A percentile compares a stretch with the other conserved stretches of the same genome.
phyloP scores from a whole-genome alignment of 2,888 invertebrate genomes.

The Cryptosula pallasiana region DNA sequence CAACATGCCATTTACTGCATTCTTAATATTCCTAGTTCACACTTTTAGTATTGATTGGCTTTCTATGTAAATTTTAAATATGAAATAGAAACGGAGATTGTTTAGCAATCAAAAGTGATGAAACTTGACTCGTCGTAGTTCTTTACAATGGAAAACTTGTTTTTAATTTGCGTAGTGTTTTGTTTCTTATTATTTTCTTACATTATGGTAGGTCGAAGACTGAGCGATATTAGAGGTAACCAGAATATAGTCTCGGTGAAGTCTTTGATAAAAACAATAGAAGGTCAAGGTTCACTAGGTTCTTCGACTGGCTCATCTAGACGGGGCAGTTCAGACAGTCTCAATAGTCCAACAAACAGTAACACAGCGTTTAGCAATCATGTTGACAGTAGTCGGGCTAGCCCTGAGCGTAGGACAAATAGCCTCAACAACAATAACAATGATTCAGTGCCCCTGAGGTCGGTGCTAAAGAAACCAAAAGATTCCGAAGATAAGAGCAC shows the following conservation, averaged over 20 bases:
- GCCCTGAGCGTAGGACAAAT: neutral
- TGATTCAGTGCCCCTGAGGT: constrained; percentile 23
- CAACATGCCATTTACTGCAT: no score
- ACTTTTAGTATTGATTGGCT: no score
- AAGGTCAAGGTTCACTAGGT: constrained; percentile 21
- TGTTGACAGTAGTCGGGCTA: neutral
- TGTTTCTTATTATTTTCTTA: no score
- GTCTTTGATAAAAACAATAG: constrained; percentile 20
- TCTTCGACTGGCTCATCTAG: constrained; percentile 42
- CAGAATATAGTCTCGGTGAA: constrained; percentile 21
- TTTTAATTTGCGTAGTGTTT: no score
- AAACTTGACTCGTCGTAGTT: no score
- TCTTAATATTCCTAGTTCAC: no score
- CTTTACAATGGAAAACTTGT: no score
- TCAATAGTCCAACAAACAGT: constrained; percentile 23
- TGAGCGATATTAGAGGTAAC: constrained; percentile 10
- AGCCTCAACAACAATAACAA: constrained; percentile 9
- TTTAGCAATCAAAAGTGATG: no score
- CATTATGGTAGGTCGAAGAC: constrained; percentile 1
- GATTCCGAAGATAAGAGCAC: constrained; percentile 26
- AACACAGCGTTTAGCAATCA: neutral
- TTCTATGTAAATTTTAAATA: no score
- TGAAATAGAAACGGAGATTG: no score
- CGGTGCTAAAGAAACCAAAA: constrained; percentile 26
- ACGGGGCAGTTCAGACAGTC: constrained; percentile 59